These are phyloP conservation scores for Peromyscus californicus DNA, from an alignment of 2,113 vertebrate genomes.

Conservation along the genomic window DNA sequence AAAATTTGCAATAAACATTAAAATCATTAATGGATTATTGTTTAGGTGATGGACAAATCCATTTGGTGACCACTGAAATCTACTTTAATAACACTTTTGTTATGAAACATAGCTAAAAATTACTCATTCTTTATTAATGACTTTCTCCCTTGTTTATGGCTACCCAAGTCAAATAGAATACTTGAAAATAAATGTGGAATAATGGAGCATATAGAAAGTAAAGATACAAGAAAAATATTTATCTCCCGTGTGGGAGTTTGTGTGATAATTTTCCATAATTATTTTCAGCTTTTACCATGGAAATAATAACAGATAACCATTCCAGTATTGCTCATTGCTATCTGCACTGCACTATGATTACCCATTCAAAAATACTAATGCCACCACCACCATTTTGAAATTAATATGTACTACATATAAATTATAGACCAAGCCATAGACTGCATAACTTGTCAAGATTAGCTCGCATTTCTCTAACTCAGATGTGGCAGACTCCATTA, in stretches of 20 bases:
- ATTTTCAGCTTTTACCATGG: background rate
- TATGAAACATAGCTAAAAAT: background rate
- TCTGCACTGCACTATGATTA: background rate
- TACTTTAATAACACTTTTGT: background rate
- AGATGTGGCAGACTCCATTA: background rate
- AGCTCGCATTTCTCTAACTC: background rate
- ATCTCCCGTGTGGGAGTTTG: background rate
- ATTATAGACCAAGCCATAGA: background rate
- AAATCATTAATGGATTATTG: background rate
- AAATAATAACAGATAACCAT: background rate
- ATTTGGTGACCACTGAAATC: background rate
- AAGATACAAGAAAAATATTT: background rate
- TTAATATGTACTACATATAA: background rate
- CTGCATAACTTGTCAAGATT: background rate
- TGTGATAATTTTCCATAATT: background rate
- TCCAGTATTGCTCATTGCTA: rapidly evolving
- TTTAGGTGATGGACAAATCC: background rate
- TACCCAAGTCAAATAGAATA: background rate
- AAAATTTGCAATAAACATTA: background rate
- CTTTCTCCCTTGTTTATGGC: background rate
- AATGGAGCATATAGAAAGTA: background rate
- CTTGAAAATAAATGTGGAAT: background rate
- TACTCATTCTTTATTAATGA: background rate
- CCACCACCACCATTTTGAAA: background rate
- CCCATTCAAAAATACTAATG: no score